A percentile compares a stretch with the other conserved stretches of the same genome.
Conservation (phyloP, 2,888 invertebrate genomes). For the Xylocampa areola region DNA sequence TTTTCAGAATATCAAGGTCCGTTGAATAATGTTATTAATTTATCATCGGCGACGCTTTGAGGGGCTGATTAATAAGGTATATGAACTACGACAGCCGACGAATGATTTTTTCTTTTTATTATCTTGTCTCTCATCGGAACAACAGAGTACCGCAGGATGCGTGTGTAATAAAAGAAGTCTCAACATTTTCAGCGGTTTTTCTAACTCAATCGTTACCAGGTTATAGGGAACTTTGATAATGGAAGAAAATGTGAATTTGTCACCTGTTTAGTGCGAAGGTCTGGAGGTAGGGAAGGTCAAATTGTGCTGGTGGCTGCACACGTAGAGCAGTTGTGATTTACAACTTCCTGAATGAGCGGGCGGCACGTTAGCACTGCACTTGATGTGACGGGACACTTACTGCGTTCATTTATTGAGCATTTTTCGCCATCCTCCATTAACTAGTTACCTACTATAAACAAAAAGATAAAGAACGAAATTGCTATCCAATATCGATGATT, state of each 20-base stretch:
- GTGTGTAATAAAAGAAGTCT: slow-evolving; percentile 79
- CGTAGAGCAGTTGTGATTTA: slow-evolving; percentile 81
- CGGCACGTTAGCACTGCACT: slow-evolving; percentile 72
- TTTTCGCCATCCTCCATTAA: slow-evolving; percentile 33
- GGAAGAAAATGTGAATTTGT: slow-evolving; percentile 34
- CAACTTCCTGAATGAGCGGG: slow-evolving; percentile 81
- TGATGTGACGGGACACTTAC: slow-evolving; percentile 66
- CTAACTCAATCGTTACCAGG: slow-evolving; percentile 64
- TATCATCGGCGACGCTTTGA: slow-evolving; percentile 50
- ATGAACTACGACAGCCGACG: slow-evolving; percentile 54
- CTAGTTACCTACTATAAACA: slow-evolving; percentile 15
- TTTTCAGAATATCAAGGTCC: slow-evolving; percentile 37
- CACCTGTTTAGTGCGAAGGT: slow-evolving; percentile 27
- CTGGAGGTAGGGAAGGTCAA: slow-evolving; percentile 58
- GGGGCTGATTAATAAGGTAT: slow-evolving; percentile 69
- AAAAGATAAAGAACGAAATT: slow-evolving; percentile 42
- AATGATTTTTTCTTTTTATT: slow-evolving; percentile 56
- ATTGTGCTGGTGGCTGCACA: slow-evolving; percentile 63
- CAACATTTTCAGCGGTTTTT: slow-evolving; percentile 79
- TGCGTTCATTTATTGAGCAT: slow-evolving; percentile 55
- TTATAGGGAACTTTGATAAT: slow-evolving; percentile 56
- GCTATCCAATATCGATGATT: slow-evolving; percentile 38
- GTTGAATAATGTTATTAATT: slow-evolving; percentile 48
- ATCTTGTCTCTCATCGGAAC: slow-evolving; percentile 61
- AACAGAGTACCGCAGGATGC: slow-evolving; percentile 76